A percentile compares a stretch with the other conserved stretches of the same genome.
These are phyloP conservation scores for Lysiphlebus fabarum DNA, from an alignment of 1,140 invertebrate genomes.

Conservation along the genomic window DNA sequence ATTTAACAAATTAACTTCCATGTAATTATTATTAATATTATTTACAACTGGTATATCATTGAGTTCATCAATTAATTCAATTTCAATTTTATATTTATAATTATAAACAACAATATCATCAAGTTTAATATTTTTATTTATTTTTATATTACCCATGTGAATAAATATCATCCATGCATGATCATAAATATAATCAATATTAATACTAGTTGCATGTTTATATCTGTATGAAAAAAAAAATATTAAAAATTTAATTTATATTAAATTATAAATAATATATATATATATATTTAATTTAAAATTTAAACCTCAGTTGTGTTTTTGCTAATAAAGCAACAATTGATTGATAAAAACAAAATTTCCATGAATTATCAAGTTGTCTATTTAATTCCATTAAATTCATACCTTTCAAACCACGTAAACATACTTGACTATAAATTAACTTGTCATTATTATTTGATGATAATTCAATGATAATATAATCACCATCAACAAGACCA, in stretches of 20 bases:
- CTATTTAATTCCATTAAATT: slow-evolving; percentile 37
- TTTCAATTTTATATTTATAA: slow-evolving; percentile 43
- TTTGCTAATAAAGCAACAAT: slow-evolving; percentile 42
- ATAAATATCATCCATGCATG: slow-evolving; percentile 44
- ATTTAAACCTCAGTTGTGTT: slow-evolving; percentile 42
- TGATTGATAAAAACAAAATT: slow-evolving; percentile 46
- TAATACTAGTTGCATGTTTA: slow-evolving; percentile 39
- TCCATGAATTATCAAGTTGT: slow-evolving; percentile 40
- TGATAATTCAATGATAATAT: slow-evolving; percentile 31
- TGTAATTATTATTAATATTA: slow-evolving; percentile 19
- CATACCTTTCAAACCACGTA: slow-evolving; percentile 42
- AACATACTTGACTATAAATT: slow-evolving; percentile 36
- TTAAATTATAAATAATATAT: not conserved
- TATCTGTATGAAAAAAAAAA: slow-evolving; percentile 31
- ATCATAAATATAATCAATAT: slow-evolving; percentile 48
- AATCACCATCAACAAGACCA: slow-evolving; percentile 44
- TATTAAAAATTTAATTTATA: not conserved
- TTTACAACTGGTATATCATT: slow-evolving; percentile 23
- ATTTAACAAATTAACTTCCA: slow-evolving; percentile 24
- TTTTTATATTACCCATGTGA: slow-evolving; percentile 40
- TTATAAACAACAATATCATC: slow-evolving; percentile 47
- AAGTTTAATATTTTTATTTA: slow-evolving; percentile 29
- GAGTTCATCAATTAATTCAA: slow-evolving; percentile 36
- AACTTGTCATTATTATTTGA: slow-evolving; percentile 21
- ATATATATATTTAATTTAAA: not conserved